phyloP scores from a whole-genome alignment of 2,113 vertebrate species.

The Chaetops frenatus region DNA sequence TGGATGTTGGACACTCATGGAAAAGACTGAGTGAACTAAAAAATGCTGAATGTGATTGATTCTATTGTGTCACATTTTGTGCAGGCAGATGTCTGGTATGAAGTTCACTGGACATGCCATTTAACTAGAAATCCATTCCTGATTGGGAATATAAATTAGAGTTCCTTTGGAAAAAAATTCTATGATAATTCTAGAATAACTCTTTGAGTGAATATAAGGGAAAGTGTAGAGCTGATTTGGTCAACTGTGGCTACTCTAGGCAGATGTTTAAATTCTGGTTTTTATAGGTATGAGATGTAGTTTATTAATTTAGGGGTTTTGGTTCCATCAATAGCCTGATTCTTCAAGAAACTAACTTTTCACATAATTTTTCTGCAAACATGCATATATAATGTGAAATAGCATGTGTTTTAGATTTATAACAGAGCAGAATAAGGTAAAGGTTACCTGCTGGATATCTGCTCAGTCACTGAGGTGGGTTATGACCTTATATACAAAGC shows the following conservation, averaged over 20 bases:
- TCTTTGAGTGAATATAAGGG: too few species aligned
- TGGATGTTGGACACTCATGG: not conserved
- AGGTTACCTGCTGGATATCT: not conserved
- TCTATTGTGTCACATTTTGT: accelerated
- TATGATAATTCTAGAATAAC: not conserved
- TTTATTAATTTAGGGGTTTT: not conserved
- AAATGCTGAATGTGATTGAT: not conserved
- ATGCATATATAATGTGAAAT: not conserved
- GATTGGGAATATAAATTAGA: not conserved
- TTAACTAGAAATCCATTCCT: not conserved
- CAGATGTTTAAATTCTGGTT: not conserved
- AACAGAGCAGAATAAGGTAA: not conserved
- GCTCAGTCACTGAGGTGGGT: not conserved
- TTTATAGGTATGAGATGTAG: not conserved
- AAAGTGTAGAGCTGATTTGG: not conserved
- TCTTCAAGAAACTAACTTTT: not conserved
- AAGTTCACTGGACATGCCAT: not conserved
- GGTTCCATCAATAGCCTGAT: not conserved
- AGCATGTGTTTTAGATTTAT: not conserved
- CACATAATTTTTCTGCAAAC: not conserved
- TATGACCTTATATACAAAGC: not conserved
- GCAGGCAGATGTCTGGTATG: not conserved
- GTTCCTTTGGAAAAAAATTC: not conserved
- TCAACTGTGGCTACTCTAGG: not conserved
- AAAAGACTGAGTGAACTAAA: not conserved